These are phyloP conservation scores for Gryllus bimaculatus DNA, from an alignment of 1,140 invertebrate genomes.

Conservation along the genomic window DNA sequence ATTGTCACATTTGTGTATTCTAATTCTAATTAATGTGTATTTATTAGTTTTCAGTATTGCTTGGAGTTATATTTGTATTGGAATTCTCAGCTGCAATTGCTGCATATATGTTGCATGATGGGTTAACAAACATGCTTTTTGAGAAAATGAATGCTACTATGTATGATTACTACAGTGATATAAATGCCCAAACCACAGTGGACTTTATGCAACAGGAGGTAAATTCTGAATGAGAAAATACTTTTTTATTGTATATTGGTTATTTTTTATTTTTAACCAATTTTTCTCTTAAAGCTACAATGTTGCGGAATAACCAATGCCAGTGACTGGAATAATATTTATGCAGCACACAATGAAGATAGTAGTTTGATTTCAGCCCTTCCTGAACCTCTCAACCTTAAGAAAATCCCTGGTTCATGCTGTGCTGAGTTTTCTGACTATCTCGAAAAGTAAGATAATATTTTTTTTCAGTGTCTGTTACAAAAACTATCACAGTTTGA, in stretches of 20 bases:
- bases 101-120: conserved; percentile 58
- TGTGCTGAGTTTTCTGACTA: neutral
- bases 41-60: conserved; percentile 67
- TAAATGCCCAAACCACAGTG: conserved; percentile 41
- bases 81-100: conserved; percentile 73
- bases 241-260: neutral
- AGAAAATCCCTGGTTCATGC: neutral
- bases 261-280: neutral
- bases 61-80: conserved; percentile 66
- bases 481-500: neutral
- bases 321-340: neutral
- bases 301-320: neutral
- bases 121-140: conserved; percentile 45
- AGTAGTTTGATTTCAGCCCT: neutral
- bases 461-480: neutral
- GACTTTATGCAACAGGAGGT: conserved; percentile 49
- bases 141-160: conserved; percentile 47
- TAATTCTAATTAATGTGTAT: conserved; percentile 8
- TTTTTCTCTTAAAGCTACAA: neutral
- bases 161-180: conserved; percentile 41
- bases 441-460: neutral
- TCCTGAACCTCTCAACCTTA: neutral
- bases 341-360: no score
- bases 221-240: neutral
- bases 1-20: conserved; percentile 11